These are phyloP conservation scores for Ornithoptera priamus DNA, from an alignment of 2,888 invertebrate species.

Conservation along the genomic window DNA sequence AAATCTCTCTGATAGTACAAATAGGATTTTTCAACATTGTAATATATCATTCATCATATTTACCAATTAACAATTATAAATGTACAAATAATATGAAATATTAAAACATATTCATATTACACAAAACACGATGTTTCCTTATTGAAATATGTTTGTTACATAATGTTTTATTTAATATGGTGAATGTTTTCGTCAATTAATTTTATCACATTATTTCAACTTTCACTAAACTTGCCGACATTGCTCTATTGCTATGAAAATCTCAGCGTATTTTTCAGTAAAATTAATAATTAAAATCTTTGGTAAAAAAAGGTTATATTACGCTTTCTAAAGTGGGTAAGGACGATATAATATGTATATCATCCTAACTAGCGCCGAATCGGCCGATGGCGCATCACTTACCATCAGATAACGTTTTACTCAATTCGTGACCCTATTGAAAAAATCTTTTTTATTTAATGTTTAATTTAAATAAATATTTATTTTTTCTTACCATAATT, in stretches of 20 bases:
- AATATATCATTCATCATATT: conserved; percentile 19
- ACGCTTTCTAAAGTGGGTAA: too few relatives aligned
- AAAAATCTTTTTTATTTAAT: too few relatives aligned
- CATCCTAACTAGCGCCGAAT: too few relatives aligned
- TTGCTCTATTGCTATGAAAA: neutral
- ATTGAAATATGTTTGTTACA: neutral
- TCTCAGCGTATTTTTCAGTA: neutral
- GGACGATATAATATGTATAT: too few relatives aligned
- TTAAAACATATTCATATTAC: conserved; percentile 9
- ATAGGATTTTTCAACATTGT: conserved; percentile 14
- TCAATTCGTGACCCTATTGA: too few relatives aligned
- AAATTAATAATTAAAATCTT: conserved; percentile 18
- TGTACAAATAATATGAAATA: conserved; percentile 14
- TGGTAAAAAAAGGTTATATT: conserved; percentile 14
- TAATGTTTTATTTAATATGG: conserved; percentile 6
- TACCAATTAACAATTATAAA: conserved; percentile 27
- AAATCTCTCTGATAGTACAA: neutral
- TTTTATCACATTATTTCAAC: conserved; percentile 1
- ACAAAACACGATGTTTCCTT: conserved; percentile 8
- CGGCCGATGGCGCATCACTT: too few relatives aligned
- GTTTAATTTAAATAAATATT: too few relatives aligned
- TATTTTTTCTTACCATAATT: too few relatives aligned
- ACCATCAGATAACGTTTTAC: too few relatives aligned
- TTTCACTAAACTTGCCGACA: conserved; percentile 13
- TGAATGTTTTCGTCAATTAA: conserved; percentile 13